These are phyloP conservation scores for Catocala fraxini DNA, from an alignment of 2,888 invertebrate genomes.

Conservation along the genomic window DNA sequence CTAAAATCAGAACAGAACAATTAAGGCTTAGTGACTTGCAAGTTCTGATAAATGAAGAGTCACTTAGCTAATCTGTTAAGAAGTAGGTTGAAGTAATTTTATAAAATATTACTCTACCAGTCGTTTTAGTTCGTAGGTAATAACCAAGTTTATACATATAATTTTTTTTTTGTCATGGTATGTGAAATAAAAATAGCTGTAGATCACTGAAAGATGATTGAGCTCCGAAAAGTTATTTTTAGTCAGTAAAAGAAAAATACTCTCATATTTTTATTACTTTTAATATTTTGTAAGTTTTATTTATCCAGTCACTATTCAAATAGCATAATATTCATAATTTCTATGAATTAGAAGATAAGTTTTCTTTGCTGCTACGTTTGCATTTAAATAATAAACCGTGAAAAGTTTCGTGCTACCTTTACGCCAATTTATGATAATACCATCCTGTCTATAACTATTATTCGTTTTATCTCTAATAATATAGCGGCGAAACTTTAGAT, in stretches of 20 bases:
- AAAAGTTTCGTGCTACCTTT: conserved; percentile 6
- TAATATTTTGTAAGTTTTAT: no score
- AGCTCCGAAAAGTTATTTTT: no score
- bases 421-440: conserved; percentile 31
- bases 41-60: conserved; percentile 3
- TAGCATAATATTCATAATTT: no score
- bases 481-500: conserved; percentile 56
- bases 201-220: no score
- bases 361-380: not conserved
- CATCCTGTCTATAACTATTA: conserved; percentile 25
- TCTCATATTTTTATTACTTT: no score
- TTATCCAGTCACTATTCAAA: no score
- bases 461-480: conserved; percentile 48
- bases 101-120: not conserved
- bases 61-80: conserved; percentile 8
- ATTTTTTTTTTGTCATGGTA: no score
- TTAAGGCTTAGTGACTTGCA: conserved; percentile 7
- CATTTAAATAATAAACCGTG: not conserved
- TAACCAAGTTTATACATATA: not conserved
- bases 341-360: no score
- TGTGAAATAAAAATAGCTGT: no score
- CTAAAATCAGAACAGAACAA: conserved; percentile 1
- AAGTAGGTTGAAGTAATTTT: conserved; percentile 8
- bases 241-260: no score
- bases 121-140: not conserved